A percentile compares a stretch with the other conserved stretches of the same genome.
phyloP scores from a whole-genome alignment of 2,888 invertebrate genomes.

The Crossocerus cetratus region DNA sequence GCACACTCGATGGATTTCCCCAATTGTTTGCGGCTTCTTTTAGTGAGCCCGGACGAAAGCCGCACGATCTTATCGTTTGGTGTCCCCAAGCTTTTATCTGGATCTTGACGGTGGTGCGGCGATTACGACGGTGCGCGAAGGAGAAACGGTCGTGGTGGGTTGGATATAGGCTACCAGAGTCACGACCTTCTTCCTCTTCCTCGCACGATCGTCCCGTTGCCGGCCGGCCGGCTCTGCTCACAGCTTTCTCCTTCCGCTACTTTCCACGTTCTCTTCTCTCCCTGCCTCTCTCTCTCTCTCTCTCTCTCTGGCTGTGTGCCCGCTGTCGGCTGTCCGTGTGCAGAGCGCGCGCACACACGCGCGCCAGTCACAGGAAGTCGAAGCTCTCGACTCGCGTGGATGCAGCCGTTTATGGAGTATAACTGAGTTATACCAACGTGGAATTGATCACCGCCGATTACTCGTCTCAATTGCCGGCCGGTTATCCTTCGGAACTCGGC shows the following conservation, averaged over 20 bases:
- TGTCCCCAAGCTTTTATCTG: too few relatives aligned
- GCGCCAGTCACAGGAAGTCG: slow-evolving; percentile 25
- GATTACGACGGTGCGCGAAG: slow-evolving; percentile 27
- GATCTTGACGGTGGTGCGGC: slow-evolving; percentile 6
- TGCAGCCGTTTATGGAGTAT: slow-evolving; percentile 30
- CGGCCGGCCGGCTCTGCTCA: slow-evolving; percentile 10
- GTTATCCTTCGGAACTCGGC: slow-evolving; percentile 1
- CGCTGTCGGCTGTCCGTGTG: too few relatives aligned
- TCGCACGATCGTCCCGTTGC: slow-evolving; percentile 46
- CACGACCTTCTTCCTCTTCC: slow-evolving; percentile 69
- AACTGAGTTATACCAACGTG: slow-evolving; percentile 2
- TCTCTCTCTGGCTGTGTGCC: not conserved
- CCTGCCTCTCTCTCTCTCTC: slow-evolving; percentile 46
- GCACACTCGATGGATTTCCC: too few relatives aligned
- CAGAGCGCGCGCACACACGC: too few relatives aligned
- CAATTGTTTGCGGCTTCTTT: too few relatives aligned
- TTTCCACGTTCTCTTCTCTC: slow-evolving; percentile 47
- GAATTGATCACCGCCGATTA: slow-evolving; percentile 19
- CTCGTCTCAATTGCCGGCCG: not conserved
- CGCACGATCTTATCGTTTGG: too few relatives aligned
- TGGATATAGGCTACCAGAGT: slow-evolving; percentile 75
- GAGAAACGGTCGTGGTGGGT: slow-evolving; percentile 60
- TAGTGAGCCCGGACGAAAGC: too few relatives aligned
- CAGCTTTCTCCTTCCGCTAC: slow-evolving; percentile 33
- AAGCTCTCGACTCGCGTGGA: slow-evolving; percentile 23